Base-by-base conservation (phyloP, 2,797 vertebrate species). In the Tenualosa ilisha region DNA sequence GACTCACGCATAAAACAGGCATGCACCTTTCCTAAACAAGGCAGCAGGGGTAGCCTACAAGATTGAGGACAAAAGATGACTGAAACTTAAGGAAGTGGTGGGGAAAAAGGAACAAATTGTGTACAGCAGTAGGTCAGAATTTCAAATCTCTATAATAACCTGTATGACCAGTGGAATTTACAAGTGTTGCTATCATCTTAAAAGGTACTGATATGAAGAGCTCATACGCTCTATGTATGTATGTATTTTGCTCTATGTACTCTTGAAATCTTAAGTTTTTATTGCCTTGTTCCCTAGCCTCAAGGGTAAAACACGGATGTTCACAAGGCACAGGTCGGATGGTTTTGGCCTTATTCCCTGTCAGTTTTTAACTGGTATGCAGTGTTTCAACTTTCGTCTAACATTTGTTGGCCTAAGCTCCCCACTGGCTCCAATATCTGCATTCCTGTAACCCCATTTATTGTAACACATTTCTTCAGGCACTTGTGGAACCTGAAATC, bases 131-230 rank as follows among this genome's bases (percentile, higher is more conserved):
- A 79, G 72, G 17, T 79, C 26, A 3, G 5, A 43, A 79, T 22
- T 79, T 79, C 37, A 2, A 79, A 20, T 79, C 37, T 79, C 37
- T 72, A 12, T 40, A 68, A 37, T 79, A 79, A 43, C 46, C 37
- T 2, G 37, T 56, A 86, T 87, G 84, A 90, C 85, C 89, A 82
- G 72, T 22, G 56, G 61, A 81, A 81, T 86, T 88, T 86, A 54
- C 22, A 13, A 85, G 83, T 86, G 87, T 87, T 88, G 83, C 82
- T 87, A 85, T 86, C 82, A 82, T 85, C 68, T 91, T 89, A 89
- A 87, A 82, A 3, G 6, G 15, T 20, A 86, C 82, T 90, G 49
- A 87, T 84, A 84, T 81, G 53, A 88, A 82, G 84, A 84, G 82
- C 79, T 85, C 85, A 87, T 86, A 88, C 83, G 37, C 43, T 37